Base-by-base conservation (phyloP, 2,888 invertebrate genomes). In the Dasypogon diadema region DNA sequence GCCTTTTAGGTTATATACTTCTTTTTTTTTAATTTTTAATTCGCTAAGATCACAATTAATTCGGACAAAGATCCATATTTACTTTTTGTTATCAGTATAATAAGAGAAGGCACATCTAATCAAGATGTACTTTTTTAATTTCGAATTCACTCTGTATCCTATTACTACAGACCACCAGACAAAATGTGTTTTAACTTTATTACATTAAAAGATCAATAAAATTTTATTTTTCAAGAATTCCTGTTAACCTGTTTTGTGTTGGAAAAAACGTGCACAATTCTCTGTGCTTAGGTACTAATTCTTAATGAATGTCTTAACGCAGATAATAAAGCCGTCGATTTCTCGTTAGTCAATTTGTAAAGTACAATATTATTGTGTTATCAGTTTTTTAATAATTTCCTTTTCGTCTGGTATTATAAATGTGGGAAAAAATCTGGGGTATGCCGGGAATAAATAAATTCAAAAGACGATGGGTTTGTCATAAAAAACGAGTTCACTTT, bases 181-280 rank as follows among this genome's bases (percentile, higher is more conserved):
- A 51, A 51, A 51, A 51, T 51, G 51, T 51, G 51, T 51, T 51
- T 51, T 5, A 51, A 51, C 51, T 51, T 51, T 51, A 51, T 12
- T 51, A 51, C 21, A 16, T 51, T 21, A 51, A 51, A 21, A 51
- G 2, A 51, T 51, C 18, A 51, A 51, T 21, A 42, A 42, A 42
- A 51, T 51, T 51, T 51, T 51, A 51, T 51, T 51, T 51, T 51
- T 51, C 14, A 51, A 51, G 21, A 42, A 42, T 30, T 30, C 10
- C n/a, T 48, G n/a, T 48, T 48, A 14, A 48, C 2, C 8, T 48
- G 6, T 30, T 30, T 30, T 30, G 34, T 30, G 1, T 30, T n/a
- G n/a, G n/a, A n/a, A n/a, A n/a, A n/a, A n/a, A n/a, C n/a, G n/a
- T n/a, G n/a, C n/a, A n/a, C n/a, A n/a, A n/a, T n/a, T n/a, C n/a